These are phyloP conservation scores for Venusia cambrica DNA, from an alignment of 2,888 invertebrate genomes.

Conservation along the genomic window DNA sequence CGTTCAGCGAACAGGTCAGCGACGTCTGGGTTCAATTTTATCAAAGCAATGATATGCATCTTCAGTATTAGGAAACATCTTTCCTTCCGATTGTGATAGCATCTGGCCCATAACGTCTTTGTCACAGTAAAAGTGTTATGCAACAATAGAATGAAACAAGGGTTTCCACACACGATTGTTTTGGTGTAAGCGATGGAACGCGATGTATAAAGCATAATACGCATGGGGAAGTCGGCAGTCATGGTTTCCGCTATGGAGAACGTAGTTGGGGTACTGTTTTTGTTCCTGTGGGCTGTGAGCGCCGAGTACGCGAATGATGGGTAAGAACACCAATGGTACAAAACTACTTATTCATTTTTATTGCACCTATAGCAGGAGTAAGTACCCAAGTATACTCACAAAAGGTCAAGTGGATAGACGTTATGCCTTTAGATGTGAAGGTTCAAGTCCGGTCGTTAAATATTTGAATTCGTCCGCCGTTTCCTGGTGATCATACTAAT, in stretches of 20 bases:
- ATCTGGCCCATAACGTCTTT: conserved; percentile 45
- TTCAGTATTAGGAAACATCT: conserved; percentile 26
- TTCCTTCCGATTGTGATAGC: conserved; percentile 53
- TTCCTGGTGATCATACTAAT: too few species aligned
- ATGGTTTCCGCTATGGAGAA: conserved; percentile 51
- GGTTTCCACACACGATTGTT: conserved; percentile 74
- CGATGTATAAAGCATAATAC: conserved; percentile 63
- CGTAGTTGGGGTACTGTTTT: conserved; percentile 33
- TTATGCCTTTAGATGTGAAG: too few species aligned
- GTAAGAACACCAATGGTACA: too few species aligned
- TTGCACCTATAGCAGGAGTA: too few species aligned
- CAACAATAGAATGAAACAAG: conserved; percentile 47
- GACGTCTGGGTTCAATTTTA: too few species aligned
- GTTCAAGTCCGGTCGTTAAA: too few species aligned
- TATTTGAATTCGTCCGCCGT: too few species aligned
- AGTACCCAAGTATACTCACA: too few species aligned
- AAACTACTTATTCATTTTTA: conserved; percentile 2
- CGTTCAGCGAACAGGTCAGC: too few species aligned
- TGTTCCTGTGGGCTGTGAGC: conserved; percentile 34
- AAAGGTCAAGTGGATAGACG: too few species aligned
- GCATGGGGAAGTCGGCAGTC: conserved; percentile 53
- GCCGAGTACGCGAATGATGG: conserved; percentile 65
- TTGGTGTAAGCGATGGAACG: conserved; percentile 64
- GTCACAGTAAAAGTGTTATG: conserved; percentile 55
- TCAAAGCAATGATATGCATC: too few species aligned